Percentiles rank a stretch among this genome's conserved stretches.
Conservation (phyloP, 2,797 vertebrate genomes). For the Macrochelys suwanniensis region DNA sequence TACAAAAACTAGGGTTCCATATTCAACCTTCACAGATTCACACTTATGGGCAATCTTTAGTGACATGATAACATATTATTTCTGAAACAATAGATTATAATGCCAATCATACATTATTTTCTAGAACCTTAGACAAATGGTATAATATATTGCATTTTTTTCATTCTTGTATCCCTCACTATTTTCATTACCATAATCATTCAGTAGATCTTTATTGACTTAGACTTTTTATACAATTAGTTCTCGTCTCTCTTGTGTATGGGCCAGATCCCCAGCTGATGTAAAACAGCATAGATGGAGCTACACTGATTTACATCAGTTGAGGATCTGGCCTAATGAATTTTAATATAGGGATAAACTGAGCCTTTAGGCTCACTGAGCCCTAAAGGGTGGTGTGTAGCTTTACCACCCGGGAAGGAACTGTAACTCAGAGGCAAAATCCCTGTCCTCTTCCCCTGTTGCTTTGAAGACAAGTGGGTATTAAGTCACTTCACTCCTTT, state of each 20-base stretch:
- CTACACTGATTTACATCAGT: not conserved
- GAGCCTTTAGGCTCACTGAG: not conserved
- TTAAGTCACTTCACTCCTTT: not conserved
- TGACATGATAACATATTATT: conserved; percentile 10
- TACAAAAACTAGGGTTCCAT: not conserved
- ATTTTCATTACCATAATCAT: conserved; percentile 30
- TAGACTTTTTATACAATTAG: not conserved
- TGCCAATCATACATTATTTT: conserved; percentile 18
- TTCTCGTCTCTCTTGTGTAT: conserved; percentile 20
- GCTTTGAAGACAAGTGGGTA: not conserved
- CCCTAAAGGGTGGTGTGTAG: not conserved
- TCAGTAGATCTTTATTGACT: conserved; percentile 14
- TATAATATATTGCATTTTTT: conserved; percentile 25
- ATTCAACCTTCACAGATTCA: not conserved
- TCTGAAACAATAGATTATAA: conserved; percentile 21
- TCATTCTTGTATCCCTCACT: conserved; percentile 21
- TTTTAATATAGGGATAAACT: not conserved
- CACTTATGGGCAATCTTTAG: not conserved
- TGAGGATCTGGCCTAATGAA: not conserved
- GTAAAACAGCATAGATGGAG: not conserved
- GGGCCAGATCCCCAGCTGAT: conserved; percentile 27
- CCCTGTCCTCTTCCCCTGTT: not conserved
- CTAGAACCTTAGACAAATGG: not conserved
- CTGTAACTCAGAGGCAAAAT: not conserved
- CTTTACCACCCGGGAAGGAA: not conserved